Evolutionary conservation across 2,888 invertebrate species (phyloP), one percentile per base, ranked within the genome.

Genomic region (Rhaphigaster nebulosa): DNA sequence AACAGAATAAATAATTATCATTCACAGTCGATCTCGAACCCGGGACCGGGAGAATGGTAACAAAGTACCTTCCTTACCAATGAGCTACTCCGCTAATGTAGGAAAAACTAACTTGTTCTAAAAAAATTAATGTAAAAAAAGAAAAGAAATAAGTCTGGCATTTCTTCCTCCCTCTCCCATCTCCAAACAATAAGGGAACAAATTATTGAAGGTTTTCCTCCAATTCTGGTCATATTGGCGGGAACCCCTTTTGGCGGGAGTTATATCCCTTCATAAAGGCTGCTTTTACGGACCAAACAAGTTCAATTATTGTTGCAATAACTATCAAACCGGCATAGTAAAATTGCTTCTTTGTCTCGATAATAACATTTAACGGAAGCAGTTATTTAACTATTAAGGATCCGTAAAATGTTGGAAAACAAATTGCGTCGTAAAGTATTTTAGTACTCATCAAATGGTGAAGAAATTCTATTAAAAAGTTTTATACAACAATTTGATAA

Each of bases 281-380:
- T 0, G 34, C 34, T 76, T 76, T 76, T 38, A 34, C 20, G 34
- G 34, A 65, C 65, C 29, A 10, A 76, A 34, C 70, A 38, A 38
- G 70, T 76, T 76, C 70, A 76, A 76, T 76, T 76, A 76, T 76
- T 38, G 70, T n/a, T 18, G 70, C 23, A 34, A 76, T 76, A 76
- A 76, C 34, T 76, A 76, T 76, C 70, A 76, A 76, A 76, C 34
- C 18, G 70, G 0, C 34, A 76, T 76, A 13, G 70, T 65, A 34
- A 65, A 65, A 65, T 23, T 76, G 13, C 70, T 76, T 76, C 18
- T 76, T 76, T 65, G 1, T 20, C 70, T 18, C 34, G 34, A 38
- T 76, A 76, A 76, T 20, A 34, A 8, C 70, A 23, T 76, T 34
- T 38, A 76, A 20, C 34, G 15, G 15, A 3, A 60, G 20, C 70